A percentile compares a stretch with the other conserved stretches of the same genome.
phyloP scores from a whole-genome alignment of 2,888 invertebrate genomes.

The Eremobia ochroleuca region DNA sequence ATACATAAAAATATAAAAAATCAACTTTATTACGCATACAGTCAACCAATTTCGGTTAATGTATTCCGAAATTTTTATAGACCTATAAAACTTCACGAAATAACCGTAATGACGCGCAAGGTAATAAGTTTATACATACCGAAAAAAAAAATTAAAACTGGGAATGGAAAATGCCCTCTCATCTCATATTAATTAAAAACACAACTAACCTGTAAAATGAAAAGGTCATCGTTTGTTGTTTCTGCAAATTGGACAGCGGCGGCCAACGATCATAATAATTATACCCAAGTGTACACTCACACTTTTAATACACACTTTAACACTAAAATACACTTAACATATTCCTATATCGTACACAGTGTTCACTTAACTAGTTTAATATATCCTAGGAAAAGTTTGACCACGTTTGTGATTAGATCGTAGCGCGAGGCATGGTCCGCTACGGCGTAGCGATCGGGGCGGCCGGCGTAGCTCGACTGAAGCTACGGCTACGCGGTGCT shows the following conservation, averaged over 20 bases:
- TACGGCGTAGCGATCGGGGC: slow-evolving; percentile 81
- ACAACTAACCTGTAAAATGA: slow-evolving; percentile 87
- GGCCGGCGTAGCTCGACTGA: slow-evolving; percentile 83
- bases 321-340: slow-evolving; percentile 72
- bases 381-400: slow-evolving; percentile 70
- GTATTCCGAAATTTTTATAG: slow-evolving; percentile 50
- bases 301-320: slow-evolving; percentile 71
- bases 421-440: slow-evolving; percentile 70
- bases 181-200: slow-evolving; percentile 83
- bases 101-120: slow-evolving; percentile 44
- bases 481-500: slow-evolving; percentile 74
- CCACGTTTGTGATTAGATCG: slow-evolving; percentile 70
- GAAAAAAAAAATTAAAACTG: slow-evolving; percentile 44
- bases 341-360: slow-evolving; percentile 66
- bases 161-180: slow-evolving; percentile 57
- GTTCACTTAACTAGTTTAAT: slow-evolving; percentile 64
- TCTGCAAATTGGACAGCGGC: slow-evolving; percentile 79
- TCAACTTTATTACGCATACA: slow-evolving; percentile 52
- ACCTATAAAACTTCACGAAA: slow-evolving; percentile 61
- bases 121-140: slow-evolving; percentile 63
- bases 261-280: slow-evolving; percentile 74
- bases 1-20: slow-evolving; percentile 63
- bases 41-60: slow-evolving; percentile 55
- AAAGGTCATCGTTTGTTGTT: slow-evolving; percentile 85
- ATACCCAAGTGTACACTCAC: slow-evolving; percentile 74